phyloP scores from a whole-genome alignment of 2,797 vertebrate species.

The Fratercula arctica region DNA sequence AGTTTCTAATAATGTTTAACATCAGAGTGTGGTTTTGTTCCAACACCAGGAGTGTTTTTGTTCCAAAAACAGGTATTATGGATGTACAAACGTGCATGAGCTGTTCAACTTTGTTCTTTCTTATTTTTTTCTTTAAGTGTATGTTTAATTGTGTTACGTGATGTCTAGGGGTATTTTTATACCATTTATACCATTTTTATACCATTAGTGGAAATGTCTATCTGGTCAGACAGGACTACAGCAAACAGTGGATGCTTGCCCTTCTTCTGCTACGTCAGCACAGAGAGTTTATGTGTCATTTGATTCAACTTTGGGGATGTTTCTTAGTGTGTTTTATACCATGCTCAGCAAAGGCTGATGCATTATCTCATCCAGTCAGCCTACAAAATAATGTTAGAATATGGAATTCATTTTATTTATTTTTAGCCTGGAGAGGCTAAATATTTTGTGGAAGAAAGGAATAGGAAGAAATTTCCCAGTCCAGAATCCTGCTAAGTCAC shows the following conservation, averaged over 20 bases:
- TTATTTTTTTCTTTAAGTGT: background rate
- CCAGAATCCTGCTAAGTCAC: background rate
- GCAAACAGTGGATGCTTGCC: background rate
- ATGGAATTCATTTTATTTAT: background rate
- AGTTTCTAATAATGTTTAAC: background rate
- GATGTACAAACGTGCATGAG: background rate
- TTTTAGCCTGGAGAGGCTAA: background rate
- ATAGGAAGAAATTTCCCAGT: background rate
- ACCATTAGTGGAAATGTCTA: background rate
- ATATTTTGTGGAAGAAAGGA: background rate
- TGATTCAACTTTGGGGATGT: background rate
- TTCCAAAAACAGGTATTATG: background rate
- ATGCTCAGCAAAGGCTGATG: background rate
- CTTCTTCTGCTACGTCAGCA: background rate
- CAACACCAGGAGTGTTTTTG: background rate
- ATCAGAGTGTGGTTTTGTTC: background rate
- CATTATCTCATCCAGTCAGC: background rate
- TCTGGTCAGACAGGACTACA: background rate
- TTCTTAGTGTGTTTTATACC: background rate
- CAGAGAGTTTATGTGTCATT: background rate
- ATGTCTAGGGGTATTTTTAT: background rate
- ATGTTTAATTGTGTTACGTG: background rate
- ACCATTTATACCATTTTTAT: too few relatives aligned
- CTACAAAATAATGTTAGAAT: background rate
- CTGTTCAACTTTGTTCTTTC: background rate